phyloP scores from a whole-genome alignment of 2,888 invertebrate genomes.

The Acanthosepion esculentum region DNA sequence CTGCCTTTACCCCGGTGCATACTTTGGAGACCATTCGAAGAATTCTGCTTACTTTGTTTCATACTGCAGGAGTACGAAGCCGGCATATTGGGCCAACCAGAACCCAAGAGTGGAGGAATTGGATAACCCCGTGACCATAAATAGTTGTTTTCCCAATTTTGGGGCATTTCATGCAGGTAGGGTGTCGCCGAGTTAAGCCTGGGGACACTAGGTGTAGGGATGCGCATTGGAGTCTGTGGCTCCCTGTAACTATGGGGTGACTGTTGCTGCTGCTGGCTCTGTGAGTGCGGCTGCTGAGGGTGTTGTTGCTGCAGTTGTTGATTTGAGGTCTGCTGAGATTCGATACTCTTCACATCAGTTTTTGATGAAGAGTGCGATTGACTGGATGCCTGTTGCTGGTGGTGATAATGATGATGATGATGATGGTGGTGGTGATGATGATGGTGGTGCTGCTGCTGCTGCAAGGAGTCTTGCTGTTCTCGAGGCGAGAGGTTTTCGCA shows the following conservation, averaged over 20 bases:
- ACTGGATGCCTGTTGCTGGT: neutral
- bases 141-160: conserved; percentile 42
- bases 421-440: neutral
- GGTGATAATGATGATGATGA: conserved; percentile 36
- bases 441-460: neutral
- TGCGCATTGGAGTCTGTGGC: neutral
- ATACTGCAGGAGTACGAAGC: neutral
- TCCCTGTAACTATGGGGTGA: neutral
- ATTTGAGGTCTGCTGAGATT: neutral
- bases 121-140: conserved; percentile 37
- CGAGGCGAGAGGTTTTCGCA: neutral
- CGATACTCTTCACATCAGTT: neutral
- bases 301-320: neutral
- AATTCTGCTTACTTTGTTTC: conserved; percentile 8
- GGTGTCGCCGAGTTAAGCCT: conserved; percentile 34
- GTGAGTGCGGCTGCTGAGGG: neutral
- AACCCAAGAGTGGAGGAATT: neutral
- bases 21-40: neutral
- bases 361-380: neutral
- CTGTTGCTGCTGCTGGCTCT: neutral
- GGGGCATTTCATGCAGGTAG: conserved; percentile 24
- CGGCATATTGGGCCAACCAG: conserved; percentile 42
- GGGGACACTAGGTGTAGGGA: neutral
- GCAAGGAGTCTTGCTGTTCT: neutral
- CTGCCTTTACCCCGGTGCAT: neutral